phyloP scores from a whole-genome alignment of 2,888 invertebrate species.

The Ceramica pisi region DNA sequence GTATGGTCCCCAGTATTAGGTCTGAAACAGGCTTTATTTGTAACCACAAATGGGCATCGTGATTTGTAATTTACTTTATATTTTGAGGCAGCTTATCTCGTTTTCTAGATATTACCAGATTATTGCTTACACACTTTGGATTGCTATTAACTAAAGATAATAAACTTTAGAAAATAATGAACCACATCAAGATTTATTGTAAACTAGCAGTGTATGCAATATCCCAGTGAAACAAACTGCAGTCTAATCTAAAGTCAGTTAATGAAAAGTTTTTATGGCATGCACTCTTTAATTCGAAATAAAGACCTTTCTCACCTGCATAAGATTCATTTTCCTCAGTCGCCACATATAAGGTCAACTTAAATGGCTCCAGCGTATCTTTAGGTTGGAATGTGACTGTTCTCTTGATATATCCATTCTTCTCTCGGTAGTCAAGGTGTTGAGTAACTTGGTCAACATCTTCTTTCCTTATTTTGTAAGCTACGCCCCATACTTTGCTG shows the following conservation, averaged over 20 bases:
- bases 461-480: constrained; percentile 95
- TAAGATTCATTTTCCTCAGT: constrained; percentile 95
- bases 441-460: constrained; percentile 93
- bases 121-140: too few species aligned
- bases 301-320: constrained; percentile 83
- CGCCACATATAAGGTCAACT: constrained; percentile 95
- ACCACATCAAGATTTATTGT: too few species aligned
- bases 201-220: too few species aligned
- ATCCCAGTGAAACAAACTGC: too few species aligned
- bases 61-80: too few species aligned
- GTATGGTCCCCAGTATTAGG: too few species aligned
- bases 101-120: too few species aligned
- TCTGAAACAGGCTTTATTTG: too few species aligned
- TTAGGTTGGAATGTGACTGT: constrained; percentile 94
- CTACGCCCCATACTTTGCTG: constrained; percentile 97
- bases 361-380: constrained; percentile 90
- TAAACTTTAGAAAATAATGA: too few species aligned
- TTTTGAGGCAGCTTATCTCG: too few species aligned
- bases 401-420: constrained; percentile 96
- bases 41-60: too few species aligned
- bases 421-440: constrained; percentile 97
- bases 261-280: neutral
- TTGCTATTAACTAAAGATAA: too few species aligned
- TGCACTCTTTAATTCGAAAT: neutral
- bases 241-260: neutral